A percentile compares a stretch with the other conserved stretches of the same genome.
Conservation (phyloP, 2,797 vertebrate genomes). For the Poecilia velifera region DNA sequence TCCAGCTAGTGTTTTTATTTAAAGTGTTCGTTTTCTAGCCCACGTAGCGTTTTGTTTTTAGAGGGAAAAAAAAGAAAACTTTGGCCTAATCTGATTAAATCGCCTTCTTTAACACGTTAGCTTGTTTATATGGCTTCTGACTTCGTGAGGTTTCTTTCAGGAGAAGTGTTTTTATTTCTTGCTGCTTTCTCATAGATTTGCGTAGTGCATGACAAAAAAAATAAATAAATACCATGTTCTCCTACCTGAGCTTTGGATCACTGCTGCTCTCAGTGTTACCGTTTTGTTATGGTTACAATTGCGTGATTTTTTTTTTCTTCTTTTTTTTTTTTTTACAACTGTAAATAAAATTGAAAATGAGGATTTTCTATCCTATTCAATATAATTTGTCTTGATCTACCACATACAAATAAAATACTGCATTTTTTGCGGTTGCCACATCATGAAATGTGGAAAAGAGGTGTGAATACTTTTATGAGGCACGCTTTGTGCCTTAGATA, state of each 20-base stretch:
- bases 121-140: neutral
- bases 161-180: neutral
- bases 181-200: neutral
- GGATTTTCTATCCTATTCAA: neutral
- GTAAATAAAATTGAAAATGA: neutral
- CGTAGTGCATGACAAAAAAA: neutral
- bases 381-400: neutral
- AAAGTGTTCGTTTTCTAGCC: neutral
- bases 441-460: neutral
- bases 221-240: no score
- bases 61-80: no score
- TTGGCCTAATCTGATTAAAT: neutral
- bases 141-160: neutral
- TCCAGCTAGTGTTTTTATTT: neutral
- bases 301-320: no score
- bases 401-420: neutral
- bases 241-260: no score
- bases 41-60: neutral
- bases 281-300: no score
- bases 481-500: neutral
- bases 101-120: neutral
- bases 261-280: no score
- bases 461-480: neutral
- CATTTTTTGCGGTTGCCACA: neutral
- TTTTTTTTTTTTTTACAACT: neutral